These are phyloP conservation scores for Schlechtendalia chinensis DNA, from an alignment of 1,140 invertebrate genomes.

Conservation along the genomic window DNA sequence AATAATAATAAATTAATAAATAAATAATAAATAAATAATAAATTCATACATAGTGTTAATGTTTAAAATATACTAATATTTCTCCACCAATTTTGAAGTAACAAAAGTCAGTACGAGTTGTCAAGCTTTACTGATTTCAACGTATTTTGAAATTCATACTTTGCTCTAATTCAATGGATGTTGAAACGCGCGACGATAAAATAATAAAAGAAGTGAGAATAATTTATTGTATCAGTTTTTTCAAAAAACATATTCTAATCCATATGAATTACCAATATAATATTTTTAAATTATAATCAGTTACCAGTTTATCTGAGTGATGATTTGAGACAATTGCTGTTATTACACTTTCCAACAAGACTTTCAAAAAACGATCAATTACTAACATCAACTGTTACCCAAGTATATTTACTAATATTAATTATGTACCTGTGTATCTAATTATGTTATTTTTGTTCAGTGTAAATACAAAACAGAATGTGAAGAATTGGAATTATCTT, in stretches of 20 bases:
- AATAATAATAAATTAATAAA: too few relatives aligned
- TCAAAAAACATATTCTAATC: too few relatives aligned
- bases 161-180: constrained; percentile 3
- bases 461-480: constrained; percentile 40
- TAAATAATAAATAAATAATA: too few relatives aligned
- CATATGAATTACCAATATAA: neutral
- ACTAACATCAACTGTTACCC: constrained; percentile 3
- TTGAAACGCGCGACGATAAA: neutral
- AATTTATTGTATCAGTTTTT: neutral
- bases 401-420: neutral
- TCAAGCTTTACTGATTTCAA: too few relatives aligned
- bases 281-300: neutral
- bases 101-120: too few relatives aligned
- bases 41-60: too few relatives aligned
- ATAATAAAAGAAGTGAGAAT: constrained; percentile 27
- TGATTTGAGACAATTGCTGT: constrained; percentile 14
- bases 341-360: constrained; percentile 43
- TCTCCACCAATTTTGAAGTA: too few relatives aligned
- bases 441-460: neutral
- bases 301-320: constrained; percentile 30
- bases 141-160: too few relatives aligned
- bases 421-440: neutral
- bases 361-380: constrained; percentile 22
- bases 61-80: too few relatives aligned
- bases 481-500: constrained; percentile 23